Evolutionary conservation across 2,888 invertebrate genomes (phyloP).

Genomic region (Melitaea athalia): DNA sequence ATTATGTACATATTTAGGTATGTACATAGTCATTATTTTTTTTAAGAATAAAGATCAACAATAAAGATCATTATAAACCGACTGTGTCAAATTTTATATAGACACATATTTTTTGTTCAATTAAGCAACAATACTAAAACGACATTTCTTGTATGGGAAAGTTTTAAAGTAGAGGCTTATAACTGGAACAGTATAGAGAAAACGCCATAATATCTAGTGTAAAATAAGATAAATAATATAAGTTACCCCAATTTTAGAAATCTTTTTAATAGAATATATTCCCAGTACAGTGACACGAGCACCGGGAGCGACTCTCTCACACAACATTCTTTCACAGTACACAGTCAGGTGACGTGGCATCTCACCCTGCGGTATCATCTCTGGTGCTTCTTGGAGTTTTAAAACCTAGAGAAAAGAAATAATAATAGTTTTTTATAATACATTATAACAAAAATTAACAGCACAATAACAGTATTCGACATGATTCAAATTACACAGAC

Average conservation of each 20-base stretch:
- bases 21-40: background rate
- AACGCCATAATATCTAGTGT: background rate
- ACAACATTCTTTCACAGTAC: slow-evolving; percentile 95
- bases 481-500: too few species aligned
- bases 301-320: slow-evolving; percentile 97
- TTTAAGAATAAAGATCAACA: too few species aligned
- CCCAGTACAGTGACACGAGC: slow-evolving; percentile 96
- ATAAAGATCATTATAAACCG: too few species aligned
- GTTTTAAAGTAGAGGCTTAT: slow-evolving; percentile 32
- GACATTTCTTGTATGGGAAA: too few species aligned
- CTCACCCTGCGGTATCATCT: slow-evolving; percentile 95
- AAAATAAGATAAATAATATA: background rate
- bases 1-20: too few species aligned
- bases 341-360: slow-evolving; percentile 97
- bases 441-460: too few species aligned
- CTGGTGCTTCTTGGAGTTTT: slow-evolving; percentile 98
- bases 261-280: slow-evolving; percentile 97
- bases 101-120: background rate
- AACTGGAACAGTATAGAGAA: too few species aligned
- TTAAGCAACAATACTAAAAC: too few species aligned
- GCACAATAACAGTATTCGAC: too few species aligned
- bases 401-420: slow-evolving; percentile 81
- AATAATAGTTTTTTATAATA: background rate
- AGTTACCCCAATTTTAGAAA: slow-evolving; percentile 84
- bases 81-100: background rate